Conservation (phyloP, 2,888 invertebrate genomes). For the Fragum sueziense region DNA sequence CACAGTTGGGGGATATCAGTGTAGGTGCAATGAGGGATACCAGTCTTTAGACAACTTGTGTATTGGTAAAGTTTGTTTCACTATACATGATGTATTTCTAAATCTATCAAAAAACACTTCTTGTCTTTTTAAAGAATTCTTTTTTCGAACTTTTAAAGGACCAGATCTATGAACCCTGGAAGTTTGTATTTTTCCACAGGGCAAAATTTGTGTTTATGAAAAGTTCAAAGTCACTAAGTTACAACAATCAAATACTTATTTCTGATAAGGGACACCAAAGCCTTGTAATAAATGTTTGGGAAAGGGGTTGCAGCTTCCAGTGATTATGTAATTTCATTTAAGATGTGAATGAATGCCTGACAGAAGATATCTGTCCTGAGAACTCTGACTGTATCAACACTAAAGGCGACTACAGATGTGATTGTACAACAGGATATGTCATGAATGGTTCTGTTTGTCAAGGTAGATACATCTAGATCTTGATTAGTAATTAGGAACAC, state of each 20-base stretch:
- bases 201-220: neutral
- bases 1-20: slow-evolving; percentile 51
- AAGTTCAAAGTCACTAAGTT: neutral
- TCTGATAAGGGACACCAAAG: too few species aligned
- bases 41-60: slow-evolving; percentile 20
- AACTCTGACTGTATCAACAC: slow-evolving; percentile 35
- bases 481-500: too few species aligned
- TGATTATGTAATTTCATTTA: too few species aligned
- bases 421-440: slow-evolving; percentile 45
- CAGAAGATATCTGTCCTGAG: slow-evolving; percentile 24
- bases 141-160: neutral
- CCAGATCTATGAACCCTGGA: neutral
- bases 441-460: slow-evolving; percentile 28
- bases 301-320: too few species aligned
- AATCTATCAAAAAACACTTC: neutral
- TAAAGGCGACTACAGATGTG: slow-evolving; percentile 15
- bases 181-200: neutral
- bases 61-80: slow-evolving; percentile 18
- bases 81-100: neutral
- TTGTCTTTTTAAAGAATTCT: neutral
- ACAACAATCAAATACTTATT: neutral
- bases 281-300: too few species aligned
- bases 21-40: slow-evolving; percentile 53
- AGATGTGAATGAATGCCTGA: slow-evolving; percentile 50
- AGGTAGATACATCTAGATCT: too few species aligned